These are phyloP conservation scores for Siderastrea siderea DNA, from an alignment of 92 coral and sea anemone species.

Conservation along the genomic window DNA sequence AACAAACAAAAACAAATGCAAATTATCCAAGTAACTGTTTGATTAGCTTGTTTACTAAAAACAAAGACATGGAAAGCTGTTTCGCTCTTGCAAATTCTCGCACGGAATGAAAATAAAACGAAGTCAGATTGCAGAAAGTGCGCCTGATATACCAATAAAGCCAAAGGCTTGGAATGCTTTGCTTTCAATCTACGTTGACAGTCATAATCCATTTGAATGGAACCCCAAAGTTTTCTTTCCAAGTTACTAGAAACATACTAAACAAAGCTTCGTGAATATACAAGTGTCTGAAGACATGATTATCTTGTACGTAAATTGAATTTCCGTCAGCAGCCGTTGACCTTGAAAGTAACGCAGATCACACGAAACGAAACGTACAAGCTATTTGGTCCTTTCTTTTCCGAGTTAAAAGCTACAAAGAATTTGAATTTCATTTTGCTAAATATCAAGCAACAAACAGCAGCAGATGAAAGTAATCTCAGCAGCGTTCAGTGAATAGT, in stretches of 20 bases:
- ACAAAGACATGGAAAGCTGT: not conserved
- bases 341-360: not conserved
- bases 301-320: constrained; percentile 10
- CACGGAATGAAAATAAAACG: not conserved
- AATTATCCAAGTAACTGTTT: not conserved
- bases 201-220: too few species aligned
- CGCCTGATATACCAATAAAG: too few species aligned
- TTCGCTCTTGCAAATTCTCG: not conserved
- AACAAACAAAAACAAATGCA: not conserved
- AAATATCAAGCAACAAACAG: not conserved
- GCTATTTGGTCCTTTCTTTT: too few species aligned
- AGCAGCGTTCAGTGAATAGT: too few species aligned
- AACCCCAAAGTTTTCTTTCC: not conserved
- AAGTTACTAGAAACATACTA: not conserved
- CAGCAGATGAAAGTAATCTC: too few species aligned
- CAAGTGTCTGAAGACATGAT: not conserved
- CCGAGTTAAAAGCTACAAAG: too few species aligned
- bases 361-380: not conserved
- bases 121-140: not conserved
- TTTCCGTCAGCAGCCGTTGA: constrained; percentile 19
- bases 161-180: too few species aligned
- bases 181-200: too few species aligned
- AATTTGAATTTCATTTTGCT: not conserved
- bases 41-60: not conserved
- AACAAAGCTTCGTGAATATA: constrained; percentile 9